phyloP scores from a whole-genome alignment of 2,113 vertebrate genomes.

The Asarcornis scutulata region DNA sequence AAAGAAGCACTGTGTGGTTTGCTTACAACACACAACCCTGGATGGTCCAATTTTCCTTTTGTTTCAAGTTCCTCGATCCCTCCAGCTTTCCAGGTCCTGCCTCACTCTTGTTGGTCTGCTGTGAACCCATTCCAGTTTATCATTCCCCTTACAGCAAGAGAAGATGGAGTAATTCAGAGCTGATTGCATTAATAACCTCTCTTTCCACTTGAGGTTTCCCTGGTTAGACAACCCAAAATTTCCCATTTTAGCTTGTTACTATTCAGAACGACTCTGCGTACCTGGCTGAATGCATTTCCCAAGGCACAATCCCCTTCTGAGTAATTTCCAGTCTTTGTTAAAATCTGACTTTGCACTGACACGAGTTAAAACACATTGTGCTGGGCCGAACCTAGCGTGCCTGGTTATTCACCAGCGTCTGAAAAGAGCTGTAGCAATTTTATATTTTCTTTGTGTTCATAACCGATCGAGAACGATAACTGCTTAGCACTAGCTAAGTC shows the following conservation, averaged over 20 bases:
- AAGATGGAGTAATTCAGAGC: fast-evolving
- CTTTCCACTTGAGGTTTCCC: neutral
- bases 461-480: neutral
- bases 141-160: neutral
- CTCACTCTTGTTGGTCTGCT: neutral
- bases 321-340: neutral
- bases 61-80: neutral
- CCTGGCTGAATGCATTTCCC: neutral
- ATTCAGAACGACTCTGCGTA: neutral
- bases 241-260: neutral
- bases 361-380: neutral
- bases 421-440: fast-evolving
- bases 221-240: neutral
- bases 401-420: neutral
- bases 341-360: neutral
- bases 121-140: neutral
- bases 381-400: neutral
- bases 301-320: neutral
- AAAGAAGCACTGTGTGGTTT: neutral
- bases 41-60: neutral
- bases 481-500: neutral
- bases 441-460: neutral
- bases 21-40: fast-evolving
- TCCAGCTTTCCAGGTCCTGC: neutral
- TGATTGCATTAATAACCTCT: neutral